A percentile compares a stretch with the other conserved stretches of the same genome.
Conservation (phyloP, 2,888 invertebrate species). For the Harpalus rufipes region DNA sequence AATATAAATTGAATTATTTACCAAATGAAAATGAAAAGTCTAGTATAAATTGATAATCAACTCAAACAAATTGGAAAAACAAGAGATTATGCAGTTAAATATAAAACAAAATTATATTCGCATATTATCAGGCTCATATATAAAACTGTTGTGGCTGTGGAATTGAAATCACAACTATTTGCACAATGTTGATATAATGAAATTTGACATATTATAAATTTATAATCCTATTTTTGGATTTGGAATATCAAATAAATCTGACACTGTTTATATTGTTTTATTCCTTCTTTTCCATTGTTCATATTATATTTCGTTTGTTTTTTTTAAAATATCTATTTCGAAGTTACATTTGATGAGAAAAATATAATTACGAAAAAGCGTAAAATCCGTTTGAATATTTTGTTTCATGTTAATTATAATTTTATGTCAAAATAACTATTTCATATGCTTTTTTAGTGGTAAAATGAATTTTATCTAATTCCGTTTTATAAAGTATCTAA, state of each 20-base stretch:
- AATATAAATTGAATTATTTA: constrained; percentile 44
- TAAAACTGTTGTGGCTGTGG: background rate
- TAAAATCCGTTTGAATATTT: no score
- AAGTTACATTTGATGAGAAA: no score
- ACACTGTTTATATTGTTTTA: no score
- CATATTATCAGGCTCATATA: constrained; percentile 12
- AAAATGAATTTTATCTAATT: no score
- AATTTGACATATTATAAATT: background rate
- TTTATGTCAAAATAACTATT: no score
- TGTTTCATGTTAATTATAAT: no score
- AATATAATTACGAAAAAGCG: no score
- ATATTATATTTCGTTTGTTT: no score
- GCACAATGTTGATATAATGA: background rate
- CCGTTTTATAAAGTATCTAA: no score
- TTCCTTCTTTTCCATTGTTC: no score
- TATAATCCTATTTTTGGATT: background rate
- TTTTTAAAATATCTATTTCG: no score
- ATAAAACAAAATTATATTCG: constrained; percentile 33
- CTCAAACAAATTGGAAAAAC: constrained; percentile 40
- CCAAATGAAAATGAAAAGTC: constrained; percentile 41
- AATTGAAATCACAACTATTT: background rate
- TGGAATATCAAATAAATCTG: background rate
- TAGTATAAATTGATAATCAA: constrained; percentile 46
- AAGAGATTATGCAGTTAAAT: constrained; percentile 34
- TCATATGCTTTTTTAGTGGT: no score